These are phyloP conservation scores for Coptodon bakossiorum DNA, from an alignment of 2,113 vertebrate genomes.

Conservation along the genomic window DNA sequence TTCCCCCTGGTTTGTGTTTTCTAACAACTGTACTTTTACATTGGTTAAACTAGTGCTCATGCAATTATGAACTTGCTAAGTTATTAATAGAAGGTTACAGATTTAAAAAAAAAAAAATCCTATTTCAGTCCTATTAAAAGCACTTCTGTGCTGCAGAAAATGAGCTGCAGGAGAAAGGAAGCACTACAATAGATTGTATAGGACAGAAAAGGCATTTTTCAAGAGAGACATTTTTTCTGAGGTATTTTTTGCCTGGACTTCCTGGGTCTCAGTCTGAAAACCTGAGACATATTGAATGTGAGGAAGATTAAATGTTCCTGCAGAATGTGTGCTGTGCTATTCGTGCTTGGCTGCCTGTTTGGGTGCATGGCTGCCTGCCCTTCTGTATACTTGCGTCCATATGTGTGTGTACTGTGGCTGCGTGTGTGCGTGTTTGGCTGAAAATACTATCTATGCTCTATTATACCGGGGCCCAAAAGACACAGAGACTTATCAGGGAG, in stretches of 20 bases:
- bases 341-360: conserved; percentile 44
- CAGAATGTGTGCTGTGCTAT: conserved; percentile 41
- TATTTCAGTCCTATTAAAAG: conserved; percentile 7
- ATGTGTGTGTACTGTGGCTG: not conserved
- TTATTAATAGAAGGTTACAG: not conserved
- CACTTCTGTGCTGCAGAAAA: not conserved
- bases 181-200: conserved; percentile 20
- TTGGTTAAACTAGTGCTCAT: conserved; percentile 2
- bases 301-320: conserved; percentile 64
- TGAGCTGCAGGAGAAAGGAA: not conserved
- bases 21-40: not conserved
- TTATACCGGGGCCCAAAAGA: conserved; percentile 34
- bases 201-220: conserved; percentile 43
- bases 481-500: conserved; percentile 60
- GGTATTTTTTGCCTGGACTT: conserved; percentile 29
- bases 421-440: not conserved
- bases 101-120: not conserved
- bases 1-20: not conserved
- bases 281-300: conserved; percentile 57
- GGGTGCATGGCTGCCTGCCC: conserved; percentile 28
- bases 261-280: conserved; percentile 36
- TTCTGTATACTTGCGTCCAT: conserved; percentile 22
- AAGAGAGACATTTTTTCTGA: conserved; percentile 26
- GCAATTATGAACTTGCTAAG: not conserved
- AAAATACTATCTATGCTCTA: conserved; percentile 48